Base-by-base conservation (phyloP, 2,888 invertebrate species). In the Lochmaea capreae region DNA sequence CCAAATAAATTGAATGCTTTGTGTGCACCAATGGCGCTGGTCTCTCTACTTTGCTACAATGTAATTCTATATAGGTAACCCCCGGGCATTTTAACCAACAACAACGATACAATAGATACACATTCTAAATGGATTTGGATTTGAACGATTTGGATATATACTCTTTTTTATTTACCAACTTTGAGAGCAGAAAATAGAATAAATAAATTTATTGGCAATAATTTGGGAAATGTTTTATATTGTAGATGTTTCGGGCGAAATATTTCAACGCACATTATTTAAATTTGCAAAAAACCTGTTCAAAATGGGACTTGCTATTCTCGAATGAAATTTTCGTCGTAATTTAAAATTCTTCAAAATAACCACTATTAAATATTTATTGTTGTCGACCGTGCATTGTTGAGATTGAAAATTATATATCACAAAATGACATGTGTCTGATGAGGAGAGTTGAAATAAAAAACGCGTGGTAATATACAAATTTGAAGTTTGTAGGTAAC, bases 1-100 rank as follows among this genome's bases (percentile, higher is more conserved):
- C 79, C 75, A 77, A 79, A 80, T 76, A 81, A 82, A 82, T 82
- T 79, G 82, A 81, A 82, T 79, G 80, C 81, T 81, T 81, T 82
- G 81, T 81, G 74, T 74, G 67, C 54, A 61, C 61, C 61, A 61
- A 61, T 61, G 61, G 61, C 16, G 61, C n/a, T 61, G 33, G 61
- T 46, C 12, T 39, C 26, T 33, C 61, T 33, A 61, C 39, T 61
- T 61, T 61, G 39, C 33, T 61, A 39, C 39, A 39, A 39, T 61
- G 61, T 61, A 61, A 61, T 61, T 61, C 61, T 61, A 61, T 61
- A 61, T 61, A 33, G 33, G 33, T 33, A 61, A 61, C 61, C 61
- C 54, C 61, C 12, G 61, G 61, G 61, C 61, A 61, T 61, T 61
- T 61, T 39, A 61, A 58, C 58, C 58, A 58, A 39, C 61, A 61